phyloP scores from a whole-genome alignment of 2,113 vertebrate species.

The Asarcornis scutulata region DNA sequence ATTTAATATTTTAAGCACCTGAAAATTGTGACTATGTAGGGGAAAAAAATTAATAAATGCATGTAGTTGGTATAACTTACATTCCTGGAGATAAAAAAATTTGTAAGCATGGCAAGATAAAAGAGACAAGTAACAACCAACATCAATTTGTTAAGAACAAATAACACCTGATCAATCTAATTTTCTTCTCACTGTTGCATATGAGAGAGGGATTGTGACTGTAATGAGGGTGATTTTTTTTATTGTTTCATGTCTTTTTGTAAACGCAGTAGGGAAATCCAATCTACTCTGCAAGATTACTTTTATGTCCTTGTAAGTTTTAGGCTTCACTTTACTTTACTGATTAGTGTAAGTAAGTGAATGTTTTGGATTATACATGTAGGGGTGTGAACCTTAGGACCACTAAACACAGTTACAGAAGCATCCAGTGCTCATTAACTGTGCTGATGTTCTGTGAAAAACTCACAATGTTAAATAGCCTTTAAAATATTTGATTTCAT shows the following conservation, averaged over 20 bases:
- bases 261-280: neutral
- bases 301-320: neutral
- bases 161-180: neutral
- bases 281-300: neutral
- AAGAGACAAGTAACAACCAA: neutral
- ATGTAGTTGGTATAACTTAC: neutral
- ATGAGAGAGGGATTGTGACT: neutral
- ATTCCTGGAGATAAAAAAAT: neutral
- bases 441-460: conserved; percentile 5
- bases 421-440: neutral
- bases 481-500: conserved; percentile 50
- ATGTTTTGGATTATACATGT: neutral
- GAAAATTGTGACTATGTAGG: neutral
- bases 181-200: neutral
- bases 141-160: neutral
- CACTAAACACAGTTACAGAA: neutral
- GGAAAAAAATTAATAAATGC: neutral
- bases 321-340: neutral
- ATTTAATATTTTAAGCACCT: neutral
- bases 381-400: neutral
- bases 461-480: conserved; percentile 18
- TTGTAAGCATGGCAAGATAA: neutral
- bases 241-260: neutral
- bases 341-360: neutral
- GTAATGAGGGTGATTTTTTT: neutral